Evolutionary conservation across 2,888 invertebrate genomes (phyloP).

Genomic region (Cheilosia variabilis): DNA sequence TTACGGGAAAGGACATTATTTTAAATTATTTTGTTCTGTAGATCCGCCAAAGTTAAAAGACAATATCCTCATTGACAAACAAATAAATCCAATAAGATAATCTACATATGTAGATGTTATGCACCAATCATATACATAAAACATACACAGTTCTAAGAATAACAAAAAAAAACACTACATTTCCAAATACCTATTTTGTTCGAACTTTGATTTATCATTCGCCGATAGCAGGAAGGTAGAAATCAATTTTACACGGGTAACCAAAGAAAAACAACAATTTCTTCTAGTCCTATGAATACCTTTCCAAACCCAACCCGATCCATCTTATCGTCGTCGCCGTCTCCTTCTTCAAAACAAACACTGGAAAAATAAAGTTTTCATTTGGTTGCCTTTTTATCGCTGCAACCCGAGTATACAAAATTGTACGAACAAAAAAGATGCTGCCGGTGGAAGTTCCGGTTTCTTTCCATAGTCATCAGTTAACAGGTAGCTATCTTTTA

Average conservation of each 20-base stretch:
- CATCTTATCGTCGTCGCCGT: conserved; percentile 7
- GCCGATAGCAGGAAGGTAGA: conserved; percentile 25
- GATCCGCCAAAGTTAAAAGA: too few relatives aligned
- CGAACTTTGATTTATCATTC: conserved; percentile 46
- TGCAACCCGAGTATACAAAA: conserved; percentile 25
- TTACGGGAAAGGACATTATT: too few relatives aligned
- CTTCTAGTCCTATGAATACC: conserved; percentile 13
- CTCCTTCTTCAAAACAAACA: conserved; percentile 12
- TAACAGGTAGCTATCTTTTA: conserved; percentile 36
- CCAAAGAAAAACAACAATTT: conserved; percentile 17
- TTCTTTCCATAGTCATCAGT: conserved; percentile 22
- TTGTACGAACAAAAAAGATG: conserved; percentile 5
- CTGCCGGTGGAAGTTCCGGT: conserved; percentile 13
- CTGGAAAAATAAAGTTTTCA: conserved; percentile 35
- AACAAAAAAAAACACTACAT: too few relatives aligned
- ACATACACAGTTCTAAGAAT: too few relatives aligned
- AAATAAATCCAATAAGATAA: conserved; percentile 19
- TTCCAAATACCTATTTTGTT: conserved; percentile 27
- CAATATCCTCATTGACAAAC: background rate
- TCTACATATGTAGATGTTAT: conserved; percentile 21
- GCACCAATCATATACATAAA: background rate
- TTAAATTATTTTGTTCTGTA: too few relatives aligned
- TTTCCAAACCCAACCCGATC: conserved; percentile 4
- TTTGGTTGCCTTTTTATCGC: conserved; percentile 37
- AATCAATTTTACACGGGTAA: conserved; percentile 40